Base-by-base conservation (phyloP, 1,140 invertebrate genomes). In the Macrotrachela quadricornifera region DNA sequence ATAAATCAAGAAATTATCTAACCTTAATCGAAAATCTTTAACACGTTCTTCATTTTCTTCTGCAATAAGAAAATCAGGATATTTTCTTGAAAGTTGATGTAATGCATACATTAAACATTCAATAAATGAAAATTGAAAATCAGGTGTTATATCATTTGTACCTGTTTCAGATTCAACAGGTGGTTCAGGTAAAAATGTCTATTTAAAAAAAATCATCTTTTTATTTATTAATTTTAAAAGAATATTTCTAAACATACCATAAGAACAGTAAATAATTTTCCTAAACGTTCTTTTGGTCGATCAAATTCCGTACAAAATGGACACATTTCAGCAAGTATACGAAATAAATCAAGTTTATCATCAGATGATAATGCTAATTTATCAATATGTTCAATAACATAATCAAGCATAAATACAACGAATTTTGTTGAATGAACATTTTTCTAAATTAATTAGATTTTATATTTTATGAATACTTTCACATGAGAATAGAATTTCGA, bases 81-180 rank as follows among this genome's bases (percentile, higher is more conserved):
- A 74, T 61, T 82, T 80, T 57, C 80, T 77, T 30, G 80, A 82
- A 15, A 94, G 62, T 57, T 82, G 81, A 67, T 94, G 86, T 58
- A 94, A 80, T 14, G 81, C 75, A 67, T 78, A 91, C 59, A 94
- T 75, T 18, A 91, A 71, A 75, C 83, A 90, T 72, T 94, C 88
- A 1, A 92, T 83, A 63, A 83, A 79, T 46, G 85, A 85, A 64
- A 92, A 91, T 62, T 90, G 79, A 41, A 92, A 74, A 57, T 80
- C 80, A 44, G 84, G 83, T 49, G 71, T 68, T 16, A 8, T 18
- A 4, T 44, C 43, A 44, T 9, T 18, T 4, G 43, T 9, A 44
- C 15, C 43, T 16, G 43, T 16, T 15, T 18, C 17, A 4, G 17
- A 2, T 44, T 44, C 43, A 15, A 18, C 2, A 4, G 17, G 43